A percentile compares a stretch with the other conserved stretches of the same genome.
Evolutionary conservation across 2,797 vertebrate species (phyloP).

Genomic region (Hipposideros larvatus): DNA sequence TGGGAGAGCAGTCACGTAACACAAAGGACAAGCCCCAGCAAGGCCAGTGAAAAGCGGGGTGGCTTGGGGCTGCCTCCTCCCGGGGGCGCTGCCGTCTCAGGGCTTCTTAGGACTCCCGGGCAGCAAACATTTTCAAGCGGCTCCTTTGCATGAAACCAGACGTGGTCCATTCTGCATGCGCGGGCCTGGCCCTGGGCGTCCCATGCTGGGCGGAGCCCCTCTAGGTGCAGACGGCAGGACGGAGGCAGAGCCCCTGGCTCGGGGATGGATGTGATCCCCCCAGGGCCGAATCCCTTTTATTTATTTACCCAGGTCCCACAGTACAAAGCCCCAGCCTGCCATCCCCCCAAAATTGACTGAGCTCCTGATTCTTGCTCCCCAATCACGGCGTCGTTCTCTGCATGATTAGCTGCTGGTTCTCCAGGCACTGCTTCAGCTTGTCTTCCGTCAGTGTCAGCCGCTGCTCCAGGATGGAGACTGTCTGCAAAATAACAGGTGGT

Average conservation of each 20-base stretch:
- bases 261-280: background rate
- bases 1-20: background rate
- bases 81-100: background rate
- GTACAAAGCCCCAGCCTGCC: conserved; percentile 64
- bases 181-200: background rate
- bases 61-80: background rate
- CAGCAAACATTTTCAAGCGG: background rate
- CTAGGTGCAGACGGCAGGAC: background rate
- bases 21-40: background rate
- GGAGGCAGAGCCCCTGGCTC: background rate
- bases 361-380: conserved; percentile 71
- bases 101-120: background rate
- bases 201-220: background rate
- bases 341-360: conserved; percentile 55
- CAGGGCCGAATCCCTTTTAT: conserved; percentile 34
- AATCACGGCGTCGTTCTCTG: conserved; percentile 87
- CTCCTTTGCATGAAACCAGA: background rate
- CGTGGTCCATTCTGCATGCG: background rate
- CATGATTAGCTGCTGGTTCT: conserved; percentile 94
- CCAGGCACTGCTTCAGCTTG: conserved; percentile 96
- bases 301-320: conserved; percentile 70
- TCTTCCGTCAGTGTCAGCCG: conserved; percentile 96
- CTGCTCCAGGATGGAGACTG: conserved; percentile 94
- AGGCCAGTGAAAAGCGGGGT: background rate
- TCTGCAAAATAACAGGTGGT: conserved; percentile 85